Percentiles rank a stretch among this genome's conserved stretches.
Conservation (phyloP, 2,797 vertebrate genomes). For the Poecile montanus region DNA sequence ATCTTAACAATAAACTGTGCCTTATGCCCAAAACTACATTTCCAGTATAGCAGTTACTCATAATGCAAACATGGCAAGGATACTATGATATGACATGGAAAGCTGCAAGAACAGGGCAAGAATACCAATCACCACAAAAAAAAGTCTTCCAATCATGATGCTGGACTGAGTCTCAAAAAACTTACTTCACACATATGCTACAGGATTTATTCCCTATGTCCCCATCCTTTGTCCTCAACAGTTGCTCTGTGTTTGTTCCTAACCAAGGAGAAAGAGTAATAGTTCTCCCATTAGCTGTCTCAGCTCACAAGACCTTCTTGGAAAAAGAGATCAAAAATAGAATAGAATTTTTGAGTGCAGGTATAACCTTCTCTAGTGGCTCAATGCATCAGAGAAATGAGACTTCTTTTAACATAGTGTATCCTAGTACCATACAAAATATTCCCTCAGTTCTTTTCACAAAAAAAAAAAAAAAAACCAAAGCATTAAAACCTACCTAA, state of each 20-base stretch:
- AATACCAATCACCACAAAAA: not conserved
- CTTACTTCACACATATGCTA: not conserved
- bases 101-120: not conserved
- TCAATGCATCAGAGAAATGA: not conserved
- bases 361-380: not conserved
- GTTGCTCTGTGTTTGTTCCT: not conserved
- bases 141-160: not conserved
- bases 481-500: not conserved
- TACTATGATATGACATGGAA: not conserved
- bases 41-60: not conserved
- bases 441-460: not conserved
- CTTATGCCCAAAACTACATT: not conserved
- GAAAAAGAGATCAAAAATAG: not conserved
- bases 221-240: not conserved
- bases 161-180: not conserved
- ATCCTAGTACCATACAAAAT: not conserved
- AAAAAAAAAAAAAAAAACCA: not conserved
- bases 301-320: not conserved
- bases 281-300: not conserved
- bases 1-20: not conserved
- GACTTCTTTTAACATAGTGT: not conserved
- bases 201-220: not conserved
- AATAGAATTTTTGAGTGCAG: not conserved
- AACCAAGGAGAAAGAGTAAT: not conserved
- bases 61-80: not conserved